Conservation (phyloP, 1,140 invertebrate species). For the Drosophila funebris region DNA sequence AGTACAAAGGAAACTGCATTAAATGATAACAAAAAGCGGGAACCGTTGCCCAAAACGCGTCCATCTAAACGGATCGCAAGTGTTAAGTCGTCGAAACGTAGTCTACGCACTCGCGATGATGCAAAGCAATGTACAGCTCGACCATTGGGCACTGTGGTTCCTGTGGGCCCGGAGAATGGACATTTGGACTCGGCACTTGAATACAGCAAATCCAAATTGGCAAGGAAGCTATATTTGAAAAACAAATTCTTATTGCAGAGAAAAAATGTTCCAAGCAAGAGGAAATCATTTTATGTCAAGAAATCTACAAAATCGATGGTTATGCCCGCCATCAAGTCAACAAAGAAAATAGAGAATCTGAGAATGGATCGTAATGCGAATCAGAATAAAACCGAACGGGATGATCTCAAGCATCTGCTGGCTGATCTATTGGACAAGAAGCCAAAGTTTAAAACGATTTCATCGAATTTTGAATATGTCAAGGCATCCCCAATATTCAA, state of each 20-base stretch:
- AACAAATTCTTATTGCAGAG: neutral
- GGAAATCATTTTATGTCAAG: neutral
- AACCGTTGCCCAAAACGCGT: neutral
- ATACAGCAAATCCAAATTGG: neutral
- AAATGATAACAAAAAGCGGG: neutral
- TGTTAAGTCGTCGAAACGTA: too few species aligned
- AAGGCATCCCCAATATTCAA: conserved; percentile 13
- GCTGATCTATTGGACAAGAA: conserved; percentile 13
- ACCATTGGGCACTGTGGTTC: neutral
- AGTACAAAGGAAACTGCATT: neutral
- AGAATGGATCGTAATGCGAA: too few species aligned
- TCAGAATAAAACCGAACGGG: neutral
- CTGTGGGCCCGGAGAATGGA: too few species aligned
- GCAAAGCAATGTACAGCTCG: neutral
- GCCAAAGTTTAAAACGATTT: neutral
- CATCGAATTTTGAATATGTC: neutral
- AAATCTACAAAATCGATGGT: neutral
- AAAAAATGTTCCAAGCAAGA: neutral
- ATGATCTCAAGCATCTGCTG: conserved; percentile 1
- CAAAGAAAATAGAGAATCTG: neutral
- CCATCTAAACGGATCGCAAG: too few species aligned
- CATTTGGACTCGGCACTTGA: neutral
- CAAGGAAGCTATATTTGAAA: neutral
- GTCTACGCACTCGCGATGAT: neutral
- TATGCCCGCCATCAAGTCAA: neutral